Evolutionary conservation across 2,113 vertebrate genomes (phyloP).

Genomic region (Tupaia tana): DNA sequence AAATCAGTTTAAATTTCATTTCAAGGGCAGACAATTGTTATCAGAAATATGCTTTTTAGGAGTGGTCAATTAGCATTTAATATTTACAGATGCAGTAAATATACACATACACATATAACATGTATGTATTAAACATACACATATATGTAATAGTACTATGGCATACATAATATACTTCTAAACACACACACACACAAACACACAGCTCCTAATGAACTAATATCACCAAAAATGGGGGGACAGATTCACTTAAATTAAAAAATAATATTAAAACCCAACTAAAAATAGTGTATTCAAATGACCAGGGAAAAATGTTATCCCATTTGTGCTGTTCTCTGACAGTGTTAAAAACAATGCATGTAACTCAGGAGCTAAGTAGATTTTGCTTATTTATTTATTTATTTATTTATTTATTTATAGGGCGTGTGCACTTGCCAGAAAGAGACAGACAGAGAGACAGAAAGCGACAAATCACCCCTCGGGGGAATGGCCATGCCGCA

Average conservation of each 20-base stretch:
- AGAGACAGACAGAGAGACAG: no score
- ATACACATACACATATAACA: background rate
- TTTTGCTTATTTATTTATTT: background rate
- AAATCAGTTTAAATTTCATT: conserved; percentile 40
- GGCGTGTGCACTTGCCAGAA: no score
- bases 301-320: background rate
- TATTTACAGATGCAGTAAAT: background rate
- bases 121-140: background rate
- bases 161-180: background rate
- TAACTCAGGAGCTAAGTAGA: background rate
- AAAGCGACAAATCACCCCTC: no score
- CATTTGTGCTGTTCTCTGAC: no score
- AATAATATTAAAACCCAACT: background rate
- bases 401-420: no score
- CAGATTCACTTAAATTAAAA: background rate
- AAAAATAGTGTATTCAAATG: background rate
- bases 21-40: background rate
- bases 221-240: background rate
- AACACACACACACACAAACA: background rate
- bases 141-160: background rate
- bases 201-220: background rate
- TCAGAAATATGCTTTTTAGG: background rate
- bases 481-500: no score
- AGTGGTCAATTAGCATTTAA: background rate
- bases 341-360: background rate